Evolutionary conservation across 2,797 vertebrate species (phyloP), one percentile per base, ranked within the genome.

Genomic region (Malurus splendens): DNA sequence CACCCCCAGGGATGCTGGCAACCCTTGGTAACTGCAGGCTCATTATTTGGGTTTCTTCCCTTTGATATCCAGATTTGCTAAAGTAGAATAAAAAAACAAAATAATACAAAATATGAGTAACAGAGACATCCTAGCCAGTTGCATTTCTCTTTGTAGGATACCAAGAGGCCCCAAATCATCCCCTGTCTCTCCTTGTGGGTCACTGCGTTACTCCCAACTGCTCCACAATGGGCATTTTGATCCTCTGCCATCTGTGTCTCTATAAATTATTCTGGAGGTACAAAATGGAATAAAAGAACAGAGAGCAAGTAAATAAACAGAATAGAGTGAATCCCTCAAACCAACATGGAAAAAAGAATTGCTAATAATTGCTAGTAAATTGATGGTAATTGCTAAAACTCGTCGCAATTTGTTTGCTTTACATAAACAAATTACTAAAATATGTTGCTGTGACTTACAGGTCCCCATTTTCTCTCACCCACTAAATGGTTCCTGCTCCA

Each of bases 351-450:
- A 74, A 77, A 90, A 30, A 54, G 65, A 75, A 79, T 9, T 60
- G 30, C 48, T 87, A 90, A 78, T 83, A 93, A 93, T 89, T 95
- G 33, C 48, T 61, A 8, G 6, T 62, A 89, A 93, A 89, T 83
- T 72, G 76, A 85, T 85, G 48, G 66, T 65, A 92, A 87, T 86
- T 93, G 73, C 66, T 68, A 78, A 83, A 91, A 92, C 33, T 87
- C 55, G 1, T 41, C 78, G 48, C 68, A 81, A 83, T 92, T 93
- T 90, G 25, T 81, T 92, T 94, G 82, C 76, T 86, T 87, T 86
- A 56, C 78, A 81, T 55, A 86, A 94, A 91, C 62, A 92, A 93
- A 89, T 84, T 84, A 73, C 39, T 82, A 60, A 94, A 95, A 93
- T 90, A 91, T 92, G 86, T 92, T 94, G 33, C 87, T 89, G 76